Conservation (phyloP, 2,888 invertebrate species). For the Drosophila maculinotata region DNA sequence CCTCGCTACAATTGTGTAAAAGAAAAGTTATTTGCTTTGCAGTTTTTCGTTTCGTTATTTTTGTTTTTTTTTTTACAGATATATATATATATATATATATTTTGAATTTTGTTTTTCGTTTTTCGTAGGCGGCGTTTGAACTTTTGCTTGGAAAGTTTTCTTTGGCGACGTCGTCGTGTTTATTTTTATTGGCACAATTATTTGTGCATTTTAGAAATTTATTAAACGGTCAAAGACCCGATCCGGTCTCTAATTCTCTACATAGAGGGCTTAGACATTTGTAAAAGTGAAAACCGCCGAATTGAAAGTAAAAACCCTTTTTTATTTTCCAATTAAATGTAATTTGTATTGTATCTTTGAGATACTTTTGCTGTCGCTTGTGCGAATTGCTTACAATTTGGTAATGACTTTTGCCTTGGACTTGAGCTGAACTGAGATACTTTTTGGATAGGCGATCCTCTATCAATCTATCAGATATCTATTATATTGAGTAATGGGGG, state of each 20-base stretch:
- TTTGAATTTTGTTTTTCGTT: conserved; percentile 38
- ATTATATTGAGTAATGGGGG: too few species aligned
- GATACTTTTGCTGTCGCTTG: background rate
- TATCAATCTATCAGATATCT: too few species aligned
- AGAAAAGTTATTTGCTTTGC: conserved; percentile 74
- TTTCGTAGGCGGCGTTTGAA: conserved; percentile 76
- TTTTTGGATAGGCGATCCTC: too few species aligned
- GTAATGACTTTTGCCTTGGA: background rate
- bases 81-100: conserved; percentile 15
- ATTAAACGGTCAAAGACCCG: conserved; percentile 69
- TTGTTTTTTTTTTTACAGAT: conserved; percentile 26
- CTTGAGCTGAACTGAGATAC: background rate
- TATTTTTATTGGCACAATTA: conserved; percentile 81
- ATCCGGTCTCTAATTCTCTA: conserved; percentile 15
- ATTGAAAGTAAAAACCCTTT: conserved; percentile 56
- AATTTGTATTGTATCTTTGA: conserved; percentile 7
- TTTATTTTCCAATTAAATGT: conserved; percentile 6
- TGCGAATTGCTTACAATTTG: background rate
- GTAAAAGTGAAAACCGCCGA: conserved; percentile 54
- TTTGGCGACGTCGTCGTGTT: conserved; percentile 50
- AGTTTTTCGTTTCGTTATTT: conserved; percentile 59
- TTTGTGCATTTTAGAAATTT: conserved; percentile 80
- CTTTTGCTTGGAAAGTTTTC: conserved; percentile 74
- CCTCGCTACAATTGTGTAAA: conserved; percentile 78
- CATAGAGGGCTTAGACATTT: conserved; percentile 4